Conservation (phyloP, 2,888 invertebrate genomes). For the Trichogramma evanescens region DNA sequence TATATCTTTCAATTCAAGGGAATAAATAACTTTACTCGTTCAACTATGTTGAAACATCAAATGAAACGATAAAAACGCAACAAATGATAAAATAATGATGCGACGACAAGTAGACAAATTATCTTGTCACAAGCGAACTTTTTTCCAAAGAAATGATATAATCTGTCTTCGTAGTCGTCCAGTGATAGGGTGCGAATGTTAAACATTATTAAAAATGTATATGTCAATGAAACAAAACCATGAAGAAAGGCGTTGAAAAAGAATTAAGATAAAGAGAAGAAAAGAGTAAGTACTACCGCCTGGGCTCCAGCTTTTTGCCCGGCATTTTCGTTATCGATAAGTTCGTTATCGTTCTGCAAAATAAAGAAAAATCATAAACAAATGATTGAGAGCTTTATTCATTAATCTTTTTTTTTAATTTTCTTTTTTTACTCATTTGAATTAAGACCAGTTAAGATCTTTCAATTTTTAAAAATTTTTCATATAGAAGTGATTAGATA, state of each 20-base stretch:
- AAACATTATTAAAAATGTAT: neutral
- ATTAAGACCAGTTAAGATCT: neutral
- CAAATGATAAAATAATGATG: too few relatives aligned
- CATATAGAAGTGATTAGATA: slow-evolving; percentile 10
- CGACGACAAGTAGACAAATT: too few relatives aligned
- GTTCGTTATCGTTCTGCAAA: slow-evolving; percentile 48
- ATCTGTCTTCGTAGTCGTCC: too few relatives aligned
- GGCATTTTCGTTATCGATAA: slow-evolving; percentile 48
- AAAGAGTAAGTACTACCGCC: slow-evolving; percentile 48
- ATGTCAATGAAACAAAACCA: slow-evolving; percentile 2
- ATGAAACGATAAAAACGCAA: too few relatives aligned
- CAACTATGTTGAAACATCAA: too few relatives aligned
- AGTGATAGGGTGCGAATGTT: too few relatives aligned
- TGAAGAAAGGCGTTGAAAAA: slow-evolving; percentile 12
- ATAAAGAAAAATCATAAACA: slow-evolving; percentile 44
- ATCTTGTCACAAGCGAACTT: too few relatives aligned
- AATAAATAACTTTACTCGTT: too few relatives aligned
- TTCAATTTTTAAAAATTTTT: neutral
- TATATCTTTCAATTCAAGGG: neutral
- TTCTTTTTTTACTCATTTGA: slow-evolving; percentile 5
- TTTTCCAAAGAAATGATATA: too few relatives aligned
- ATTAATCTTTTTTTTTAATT: slow-evolving; percentile 12
- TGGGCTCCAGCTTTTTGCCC: slow-evolving; percentile 49
- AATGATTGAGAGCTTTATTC: slow-evolving; percentile 38
- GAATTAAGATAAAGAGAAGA: slow-evolving; percentile 31